Conservation (phyloP, 2,888 invertebrate genomes). For the Drosophila longiperda region DNA sequence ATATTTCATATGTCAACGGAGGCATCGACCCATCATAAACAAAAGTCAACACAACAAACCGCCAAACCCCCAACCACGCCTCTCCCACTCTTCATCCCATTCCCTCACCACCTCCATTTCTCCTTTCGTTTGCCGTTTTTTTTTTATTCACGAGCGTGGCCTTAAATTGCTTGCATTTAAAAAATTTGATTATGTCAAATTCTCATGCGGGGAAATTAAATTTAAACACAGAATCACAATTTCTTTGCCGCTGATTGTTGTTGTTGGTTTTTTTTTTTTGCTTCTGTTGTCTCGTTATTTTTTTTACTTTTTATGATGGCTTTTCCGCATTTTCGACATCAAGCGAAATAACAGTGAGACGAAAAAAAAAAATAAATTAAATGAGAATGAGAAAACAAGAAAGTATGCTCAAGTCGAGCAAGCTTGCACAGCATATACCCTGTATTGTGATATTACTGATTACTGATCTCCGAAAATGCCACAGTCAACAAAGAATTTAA, state of each 20-base stretch:
- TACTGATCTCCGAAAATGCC: background rate
- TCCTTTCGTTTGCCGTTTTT: background rate
- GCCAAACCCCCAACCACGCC: background rate
- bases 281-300: slow-evolving; percentile 51
- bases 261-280: slow-evolving; percentile 14
- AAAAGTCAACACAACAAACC: slow-evolving; percentile 5
- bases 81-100: background rate
- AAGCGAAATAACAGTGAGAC: slow-evolving; percentile 45
- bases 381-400: slow-evolving; percentile 14
- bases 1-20: slow-evolving; percentile 79
- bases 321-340: slow-evolving; percentile 71
- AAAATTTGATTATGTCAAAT: slow-evolving; percentile 79
- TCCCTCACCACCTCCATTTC: no score
- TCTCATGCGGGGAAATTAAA: slow-evolving; percentile 71
- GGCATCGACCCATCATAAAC: slow-evolving; percentile 28
- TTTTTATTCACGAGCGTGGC: slow-evolving; percentile 16
- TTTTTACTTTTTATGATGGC: slow-evolving; percentile 72
- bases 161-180: slow-evolving; percentile 79
- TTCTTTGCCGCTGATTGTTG: slow-evolving; percentile 41
- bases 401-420: background rate
- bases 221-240: slow-evolving; percentile 76
- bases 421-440: slow-evolving; percentile 4
- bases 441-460: background rate
- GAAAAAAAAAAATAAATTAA: slow-evolving; percentile 20
- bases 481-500: background rate